Percentiles rank a stretch among this genome's conserved stretches.
phyloP scores from a whole-genome alignment of 1,140 invertebrate genomes.

The Trachymyrmex septentrionalis region DNA sequence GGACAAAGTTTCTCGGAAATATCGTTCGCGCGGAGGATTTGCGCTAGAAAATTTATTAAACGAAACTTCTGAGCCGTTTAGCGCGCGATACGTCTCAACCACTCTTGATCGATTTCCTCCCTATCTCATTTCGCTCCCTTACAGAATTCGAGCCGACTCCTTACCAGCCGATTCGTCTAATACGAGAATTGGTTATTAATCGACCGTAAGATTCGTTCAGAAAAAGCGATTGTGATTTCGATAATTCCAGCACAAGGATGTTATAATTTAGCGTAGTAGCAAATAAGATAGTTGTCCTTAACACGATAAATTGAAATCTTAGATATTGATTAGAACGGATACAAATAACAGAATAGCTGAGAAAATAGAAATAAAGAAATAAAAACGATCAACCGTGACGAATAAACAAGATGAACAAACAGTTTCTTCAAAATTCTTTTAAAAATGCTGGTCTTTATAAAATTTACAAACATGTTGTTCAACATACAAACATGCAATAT shows the following conservation, averaged over 20 bases:
- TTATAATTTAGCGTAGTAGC: too few species aligned
- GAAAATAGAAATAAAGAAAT: not conserved
- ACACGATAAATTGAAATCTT: slow-evolving; percentile 61
- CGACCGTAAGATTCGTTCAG: slow-evolving; percentile 66
- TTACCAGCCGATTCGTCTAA: slow-evolving; percentile 54
- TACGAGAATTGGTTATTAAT: slow-evolving; percentile 71
- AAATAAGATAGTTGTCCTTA: slow-evolving; percentile 19
- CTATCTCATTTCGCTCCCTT: slow-evolving; percentile 13
- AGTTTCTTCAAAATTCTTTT: not conserved
- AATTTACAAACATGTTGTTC: not conserved
- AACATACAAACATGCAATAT: not conserved
- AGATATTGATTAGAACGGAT: slow-evolving; percentile 46
- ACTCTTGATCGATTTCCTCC: slow-evolving; percentile 21
- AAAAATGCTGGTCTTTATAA: not conserved
- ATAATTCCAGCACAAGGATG: not conserved
- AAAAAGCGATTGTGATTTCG: slow-evolving; percentile 46
- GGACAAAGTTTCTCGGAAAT: slow-evolving; percentile 60
- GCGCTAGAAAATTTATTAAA: slow-evolving; percentile 71
- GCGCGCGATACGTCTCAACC: slow-evolving; percentile 39
- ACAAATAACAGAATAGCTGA: not conserved
- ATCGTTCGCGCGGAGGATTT: slow-evolving; percentile 49
- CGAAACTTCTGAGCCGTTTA: slow-evolving; percentile 74
- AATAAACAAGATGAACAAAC: not conserved
- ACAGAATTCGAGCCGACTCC: slow-evolving; percentile 6
- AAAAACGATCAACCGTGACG: not conserved